Evolutionary conservation across 2,888 invertebrate species (phyloP).

Genomic region (Stenolophus ochropezus): DNA sequence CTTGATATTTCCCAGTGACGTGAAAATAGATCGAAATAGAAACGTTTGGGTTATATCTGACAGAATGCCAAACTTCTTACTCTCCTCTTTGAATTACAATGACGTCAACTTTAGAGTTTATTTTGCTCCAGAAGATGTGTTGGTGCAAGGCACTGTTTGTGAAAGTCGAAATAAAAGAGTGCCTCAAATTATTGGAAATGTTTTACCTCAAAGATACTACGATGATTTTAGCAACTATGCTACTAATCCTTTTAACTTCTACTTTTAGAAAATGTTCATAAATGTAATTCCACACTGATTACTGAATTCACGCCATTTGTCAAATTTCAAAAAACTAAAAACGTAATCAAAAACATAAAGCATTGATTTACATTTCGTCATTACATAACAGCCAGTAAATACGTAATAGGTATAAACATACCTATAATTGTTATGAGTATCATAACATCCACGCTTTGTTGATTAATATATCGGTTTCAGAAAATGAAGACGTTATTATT

Average conservation of each 20-base stretch:
- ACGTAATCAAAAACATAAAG: too few relatives aligned
- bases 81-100: constrained; percentile 80
- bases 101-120: constrained; percentile 87
- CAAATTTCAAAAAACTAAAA: too few relatives aligned
- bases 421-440: too few relatives aligned
- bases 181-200: neutral
- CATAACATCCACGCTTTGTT: too few relatives aligned
- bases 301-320: too few relatives aligned
- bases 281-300: neutral
- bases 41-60: constrained; percentile 90
- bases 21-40: constrained; percentile 83
- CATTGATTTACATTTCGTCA: too few relatives aligned
- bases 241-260: neutral
- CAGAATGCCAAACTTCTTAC: constrained; percentile 86
- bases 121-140: constrained; percentile 79
- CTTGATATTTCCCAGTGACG: constrained; percentile 86
- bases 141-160: constrained; percentile 84
- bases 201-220: neutral
- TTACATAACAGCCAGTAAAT: too few relatives aligned
- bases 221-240: neutral
- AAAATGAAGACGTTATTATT: too few relatives aligned
- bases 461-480: too few relatives aligned
- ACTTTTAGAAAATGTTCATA: neutral
- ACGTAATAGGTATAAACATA: too few relatives aligned
- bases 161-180: constrained; percentile 69